Percentiles rank a stretch among this genome's conserved stretches.
phyloP scores from a whole-genome alignment of 2,888 invertebrate species.

The Sinohyriopsis cumingii region DNA sequence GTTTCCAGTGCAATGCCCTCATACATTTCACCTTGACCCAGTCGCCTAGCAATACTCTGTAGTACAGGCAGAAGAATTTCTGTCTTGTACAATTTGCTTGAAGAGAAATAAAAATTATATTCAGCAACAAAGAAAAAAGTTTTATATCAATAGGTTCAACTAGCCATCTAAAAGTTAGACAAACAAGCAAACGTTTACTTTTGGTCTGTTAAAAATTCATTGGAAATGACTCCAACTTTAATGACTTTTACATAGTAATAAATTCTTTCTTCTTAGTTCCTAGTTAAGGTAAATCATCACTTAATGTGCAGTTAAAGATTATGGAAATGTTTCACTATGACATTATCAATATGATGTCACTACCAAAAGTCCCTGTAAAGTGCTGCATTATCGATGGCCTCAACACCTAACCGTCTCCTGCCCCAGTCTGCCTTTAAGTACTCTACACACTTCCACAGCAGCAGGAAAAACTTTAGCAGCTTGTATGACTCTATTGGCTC shows the following conservation, averaged over 20 bases:
- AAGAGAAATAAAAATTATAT: slow-evolving; percentile 5
- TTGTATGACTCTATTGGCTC: slow-evolving; percentile 67
- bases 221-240: no score
- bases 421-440: slow-evolving; percentile 69
- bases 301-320: no score
- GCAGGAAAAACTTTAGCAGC: slow-evolving; percentile 65
- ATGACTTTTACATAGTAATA: no score
- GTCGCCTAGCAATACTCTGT: slow-evolving; percentile 65
- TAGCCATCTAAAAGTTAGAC: background rate
- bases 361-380: slow-evolving; percentile 66
- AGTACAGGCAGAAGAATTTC: slow-evolving; percentile 68
- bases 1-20: slow-evolving; percentile 67
- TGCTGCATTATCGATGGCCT: slow-evolving; percentile 58
- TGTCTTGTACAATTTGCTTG: slow-evolving; percentile 67
- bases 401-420: slow-evolving; percentile 56
- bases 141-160: background rate
- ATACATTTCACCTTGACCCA: slow-evolving; percentile 67
- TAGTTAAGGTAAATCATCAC: no score
- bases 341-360: no score
- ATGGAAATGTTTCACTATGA: no score
- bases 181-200: background rate
- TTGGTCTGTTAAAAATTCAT: no score
- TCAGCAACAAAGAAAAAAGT: background rate
- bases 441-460: slow-evolving; percentile 70
- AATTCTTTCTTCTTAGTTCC: no score